phyloP scores from a whole-genome alignment of 2,888 invertebrate species.

The Steinernema scapterisci region DNA sequence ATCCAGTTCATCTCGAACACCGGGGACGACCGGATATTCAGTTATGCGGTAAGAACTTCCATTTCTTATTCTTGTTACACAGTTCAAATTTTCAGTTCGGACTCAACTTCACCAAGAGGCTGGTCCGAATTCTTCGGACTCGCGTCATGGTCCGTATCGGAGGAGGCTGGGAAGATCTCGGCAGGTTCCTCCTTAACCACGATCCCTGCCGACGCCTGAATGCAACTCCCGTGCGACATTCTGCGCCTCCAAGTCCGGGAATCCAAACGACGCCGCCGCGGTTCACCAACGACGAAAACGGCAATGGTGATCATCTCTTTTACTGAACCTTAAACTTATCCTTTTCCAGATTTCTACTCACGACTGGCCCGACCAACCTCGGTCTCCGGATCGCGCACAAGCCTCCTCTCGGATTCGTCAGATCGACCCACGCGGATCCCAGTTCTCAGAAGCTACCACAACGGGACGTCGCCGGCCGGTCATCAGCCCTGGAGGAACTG shows the following conservation, averaged over 20 bases:
- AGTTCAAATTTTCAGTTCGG: slow-evolving; percentile 80
- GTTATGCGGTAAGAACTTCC: neutral
- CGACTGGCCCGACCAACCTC: slow-evolving; percentile 23
- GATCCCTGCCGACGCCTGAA: slow-evolving; percentile 94
- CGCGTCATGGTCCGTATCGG: slow-evolving; percentile 99
- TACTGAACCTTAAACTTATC: too few relatives aligned
- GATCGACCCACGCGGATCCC: slow-evolving; percentile 56
- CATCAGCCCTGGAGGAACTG: slow-evolving; percentile 11
- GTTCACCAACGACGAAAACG: neutral
- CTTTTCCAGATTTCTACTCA: neutral
- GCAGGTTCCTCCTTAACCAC: slow-evolving; percentile 98
- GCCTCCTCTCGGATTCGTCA: neutral
- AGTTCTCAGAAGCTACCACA: slow-evolving; percentile 49
- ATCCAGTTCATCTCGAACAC: slow-evolving; percentile 93
- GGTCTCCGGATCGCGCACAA: neutral
- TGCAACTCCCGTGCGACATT: slow-evolving; percentile 52
- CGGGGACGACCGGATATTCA: slow-evolving; percentile 69
- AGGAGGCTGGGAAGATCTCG: slow-evolving; percentile 98
- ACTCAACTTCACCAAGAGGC: slow-evolving; percentile 94
- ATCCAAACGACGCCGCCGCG: slow-evolving; percentile 16
- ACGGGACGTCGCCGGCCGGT: slow-evolving; percentile 4
- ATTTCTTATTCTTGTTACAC: neutral
- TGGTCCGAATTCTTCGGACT: slow-evolving; percentile 95
- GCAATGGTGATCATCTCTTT: neutral
- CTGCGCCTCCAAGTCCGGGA: neutral